Conservation (phyloP, 2,113 vertebrate species). For the Callithrix jacchus region DNA sequence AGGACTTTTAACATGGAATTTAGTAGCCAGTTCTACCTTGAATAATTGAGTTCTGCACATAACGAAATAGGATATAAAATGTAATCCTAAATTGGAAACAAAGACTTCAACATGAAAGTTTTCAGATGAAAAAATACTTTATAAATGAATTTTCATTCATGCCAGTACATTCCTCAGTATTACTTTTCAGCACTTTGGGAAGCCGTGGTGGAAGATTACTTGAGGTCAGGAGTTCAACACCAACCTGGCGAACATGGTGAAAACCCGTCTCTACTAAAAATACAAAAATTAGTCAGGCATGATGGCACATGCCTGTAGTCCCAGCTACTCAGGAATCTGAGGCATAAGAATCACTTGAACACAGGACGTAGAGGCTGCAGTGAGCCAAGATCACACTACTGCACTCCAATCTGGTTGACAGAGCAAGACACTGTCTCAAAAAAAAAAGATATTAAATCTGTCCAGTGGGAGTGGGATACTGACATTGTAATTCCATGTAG, state of each 20-base stretch:
- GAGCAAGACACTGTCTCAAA: too few species aligned
- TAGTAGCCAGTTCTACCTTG: neutral
- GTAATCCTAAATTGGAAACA: constrained; percentile 31
- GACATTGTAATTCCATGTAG: neutral
- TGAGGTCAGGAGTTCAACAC: too few species aligned
- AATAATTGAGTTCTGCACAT: neutral
- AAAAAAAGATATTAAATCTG: constrained; percentile 1
- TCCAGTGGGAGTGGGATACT: neutral
- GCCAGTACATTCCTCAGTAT: neutral
- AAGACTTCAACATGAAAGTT: neutral
- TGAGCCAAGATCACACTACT: too few species aligned
- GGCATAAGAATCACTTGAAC: too few species aligned
- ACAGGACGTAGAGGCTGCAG: too few species aligned
- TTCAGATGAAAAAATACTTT: neutral
- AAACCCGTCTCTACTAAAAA: too few species aligned
- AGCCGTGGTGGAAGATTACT: too few species aligned
- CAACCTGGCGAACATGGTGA: too few species aligned
- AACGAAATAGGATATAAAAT: constrained; percentile 35
- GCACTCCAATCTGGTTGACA: too few species aligned
- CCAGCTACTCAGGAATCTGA: too few species aligned
- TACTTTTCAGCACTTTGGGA: neutral
- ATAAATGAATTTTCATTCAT: neutral
- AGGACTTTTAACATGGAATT: neutral
- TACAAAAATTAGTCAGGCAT: too few species aligned
- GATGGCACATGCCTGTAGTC: too few species aligned